phyloP scores from a whole-genome alignment of 2,797 vertebrate species.

The Enteromius afrohamiltoni region DNA sequence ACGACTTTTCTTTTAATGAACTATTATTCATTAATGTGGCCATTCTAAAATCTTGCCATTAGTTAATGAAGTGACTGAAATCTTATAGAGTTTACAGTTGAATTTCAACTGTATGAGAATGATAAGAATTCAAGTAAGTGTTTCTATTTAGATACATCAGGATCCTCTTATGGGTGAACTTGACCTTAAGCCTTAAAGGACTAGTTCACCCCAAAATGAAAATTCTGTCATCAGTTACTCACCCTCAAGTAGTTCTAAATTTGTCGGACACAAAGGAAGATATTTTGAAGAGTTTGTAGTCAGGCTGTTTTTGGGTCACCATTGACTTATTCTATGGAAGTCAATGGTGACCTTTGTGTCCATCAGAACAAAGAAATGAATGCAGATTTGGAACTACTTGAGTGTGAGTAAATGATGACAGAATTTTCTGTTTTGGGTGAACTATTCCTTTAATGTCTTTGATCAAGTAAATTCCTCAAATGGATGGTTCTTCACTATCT shows the following conservation, averaged over 20 bases:
- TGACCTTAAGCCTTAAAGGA: background rate
- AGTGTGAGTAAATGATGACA: too few relatives aligned
- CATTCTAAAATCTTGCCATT: background rate
- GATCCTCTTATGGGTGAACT: background rate
- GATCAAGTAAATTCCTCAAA: background rate
- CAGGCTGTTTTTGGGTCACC: too few relatives aligned
- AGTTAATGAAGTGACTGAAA: background rate
- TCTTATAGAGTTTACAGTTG: background rate
- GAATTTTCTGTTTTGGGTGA: too few relatives aligned
- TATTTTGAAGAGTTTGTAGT: too few relatives aligned
- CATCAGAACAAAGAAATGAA: too few relatives aligned
- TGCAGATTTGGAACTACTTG: too few relatives aligned
- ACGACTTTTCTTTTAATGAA: background rate
- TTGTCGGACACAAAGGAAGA: too few relatives aligned
- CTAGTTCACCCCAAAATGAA: too few relatives aligned
- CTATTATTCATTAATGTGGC: background rate
- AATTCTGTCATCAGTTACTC: too few relatives aligned
- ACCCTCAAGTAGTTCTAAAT: too few relatives aligned
- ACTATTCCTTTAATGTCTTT: background rate
- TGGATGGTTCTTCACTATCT: background rate
- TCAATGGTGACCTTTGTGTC: too few relatives aligned
- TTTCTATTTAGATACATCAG: background rate
- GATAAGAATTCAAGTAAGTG: background rate
- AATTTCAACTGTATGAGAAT: background rate
- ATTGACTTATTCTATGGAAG: too few relatives aligned